A percentile compares a stretch with the other conserved stretches of the same genome.
Evolutionary conservation across 2,888 invertebrate species (phyloP).

Genomic region (Diaperis boleti): DNA sequence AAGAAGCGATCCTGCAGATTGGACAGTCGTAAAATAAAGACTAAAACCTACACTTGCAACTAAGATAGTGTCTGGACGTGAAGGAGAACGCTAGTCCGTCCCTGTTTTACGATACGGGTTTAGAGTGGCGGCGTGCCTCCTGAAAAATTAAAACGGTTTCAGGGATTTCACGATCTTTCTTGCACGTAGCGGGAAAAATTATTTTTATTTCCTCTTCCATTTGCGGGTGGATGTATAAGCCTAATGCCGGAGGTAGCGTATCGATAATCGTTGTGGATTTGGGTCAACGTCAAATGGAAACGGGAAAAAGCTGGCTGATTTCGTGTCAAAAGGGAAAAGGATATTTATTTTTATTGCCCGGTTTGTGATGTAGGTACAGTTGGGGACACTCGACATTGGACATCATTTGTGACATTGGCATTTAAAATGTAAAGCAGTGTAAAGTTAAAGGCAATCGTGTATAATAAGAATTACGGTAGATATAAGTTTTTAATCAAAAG

Average conservation of each 20-base stretch:
- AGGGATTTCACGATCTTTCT: constrained; percentile 18
- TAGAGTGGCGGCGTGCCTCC: constrained; percentile 6
- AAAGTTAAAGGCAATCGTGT: too few relatives aligned
- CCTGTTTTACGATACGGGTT: constrained; percentile 35
- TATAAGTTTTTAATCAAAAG: too few relatives aligned
- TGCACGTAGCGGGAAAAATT: constrained; percentile 13
- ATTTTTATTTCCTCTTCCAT: constrained; percentile 18
- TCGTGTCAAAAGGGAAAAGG: not conserved
- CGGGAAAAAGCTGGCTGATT: not conserved
- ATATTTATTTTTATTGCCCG: too few relatives aligned
- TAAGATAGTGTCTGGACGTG: constrained; percentile 38
- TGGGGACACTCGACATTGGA: too few relatives aligned
- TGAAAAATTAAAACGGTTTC: constrained; percentile 34
- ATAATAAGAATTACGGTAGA: too few relatives aligned
- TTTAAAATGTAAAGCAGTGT: too few relatives aligned
- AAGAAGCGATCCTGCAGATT: constrained; percentile 37
- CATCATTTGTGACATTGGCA: too few relatives aligned
- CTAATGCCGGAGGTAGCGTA: constrained; percentile 9
- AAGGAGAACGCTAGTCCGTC: constrained; percentile 15
- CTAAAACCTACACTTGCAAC: constrained; percentile 45
- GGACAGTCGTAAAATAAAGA: constrained; percentile 47
- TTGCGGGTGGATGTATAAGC: constrained; percentile 8
- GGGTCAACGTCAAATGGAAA: constrained; percentile 12
- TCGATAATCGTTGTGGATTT: constrained; percentile 29
- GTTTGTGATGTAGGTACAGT: too few relatives aligned